A percentile compares a stretch with the other conserved stretches of the same genome.
Evolutionary conservation across 1,140 invertebrate species (phyloP).

Genomic region (Bathynomus jamesi): DNA sequence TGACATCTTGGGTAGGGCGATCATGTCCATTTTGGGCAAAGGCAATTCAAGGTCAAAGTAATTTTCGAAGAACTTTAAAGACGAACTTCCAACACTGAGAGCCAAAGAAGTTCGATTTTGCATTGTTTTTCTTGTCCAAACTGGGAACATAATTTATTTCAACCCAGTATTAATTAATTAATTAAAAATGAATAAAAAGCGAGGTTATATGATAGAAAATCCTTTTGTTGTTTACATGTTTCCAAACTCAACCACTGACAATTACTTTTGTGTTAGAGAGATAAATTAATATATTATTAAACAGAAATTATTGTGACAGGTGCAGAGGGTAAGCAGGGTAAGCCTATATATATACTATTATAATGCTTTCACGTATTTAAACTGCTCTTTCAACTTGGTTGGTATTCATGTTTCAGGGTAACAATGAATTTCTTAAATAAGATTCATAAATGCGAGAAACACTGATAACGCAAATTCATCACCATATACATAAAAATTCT

Average conservation of each 20-base stretch:
- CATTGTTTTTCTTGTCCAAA: background rate
- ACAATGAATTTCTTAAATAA: slow-evolving; percentile 43
- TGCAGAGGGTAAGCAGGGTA: too few relatives aligned
- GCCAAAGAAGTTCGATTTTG: background rate
- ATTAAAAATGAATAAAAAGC: too few relatives aligned
- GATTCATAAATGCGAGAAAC: slow-evolving; percentile 4
- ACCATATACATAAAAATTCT: slow-evolving; percentile 44
- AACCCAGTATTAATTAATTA: too few relatives aligned
- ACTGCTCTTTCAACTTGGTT: background rate
- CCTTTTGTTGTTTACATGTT: too few relatives aligned
- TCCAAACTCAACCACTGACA: too few relatives aligned
- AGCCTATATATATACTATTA: too few relatives aligned
- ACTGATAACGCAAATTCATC: slow-evolving; percentile 8
- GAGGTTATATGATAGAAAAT: too few relatives aligned
- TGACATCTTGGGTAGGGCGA: slow-evolving; percentile 72
- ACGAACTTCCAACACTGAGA: background rate
- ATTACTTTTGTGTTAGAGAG: background rate
- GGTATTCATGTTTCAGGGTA: background rate
- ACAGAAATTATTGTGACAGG: background rate
- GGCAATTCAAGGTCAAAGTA: slow-evolving; percentile 63
- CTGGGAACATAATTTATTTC: background rate
- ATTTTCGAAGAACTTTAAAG: slow-evolving; percentile 55
- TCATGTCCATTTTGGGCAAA: slow-evolving; percentile 67
- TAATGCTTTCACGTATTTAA: too few relatives aligned
- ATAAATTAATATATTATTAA: background rate